A percentile compares a stretch with the other conserved stretches of the same genome.
phyloP scores from a whole-genome alignment of 2,113 vertebrate genomes.

The Albula goreensis region DNA sequence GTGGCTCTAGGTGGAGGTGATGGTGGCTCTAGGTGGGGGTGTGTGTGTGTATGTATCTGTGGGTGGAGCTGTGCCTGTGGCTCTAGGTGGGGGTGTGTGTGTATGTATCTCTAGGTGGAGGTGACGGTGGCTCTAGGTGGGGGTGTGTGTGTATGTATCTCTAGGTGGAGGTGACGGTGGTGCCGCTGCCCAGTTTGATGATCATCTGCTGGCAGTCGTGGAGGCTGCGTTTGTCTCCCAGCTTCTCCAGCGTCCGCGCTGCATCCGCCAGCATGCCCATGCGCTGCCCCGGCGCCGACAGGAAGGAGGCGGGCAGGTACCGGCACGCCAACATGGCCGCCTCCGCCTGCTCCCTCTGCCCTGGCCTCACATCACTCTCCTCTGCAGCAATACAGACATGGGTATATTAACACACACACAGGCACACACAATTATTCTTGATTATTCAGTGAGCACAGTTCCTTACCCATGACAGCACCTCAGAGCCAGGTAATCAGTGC shows the following conservation, averaged over 20 bases:
- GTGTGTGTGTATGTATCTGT: constrained; percentile 47
- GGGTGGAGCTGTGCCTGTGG: constrained; percentile 74
- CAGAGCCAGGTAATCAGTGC: too few relatives aligned
- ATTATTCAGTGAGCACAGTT: too few relatives aligned
- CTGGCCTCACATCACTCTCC: constrained; percentile 76
- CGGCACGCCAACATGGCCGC: constrained; percentile 86
- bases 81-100: too few relatives aligned
- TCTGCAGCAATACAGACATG: constrained; percentile 23
- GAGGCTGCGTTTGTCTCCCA: constrained; percentile 87
- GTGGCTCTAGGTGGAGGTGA: too few relatives aligned
- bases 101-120: too few relatives aligned
- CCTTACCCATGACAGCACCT: too few relatives aligned
- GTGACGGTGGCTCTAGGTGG: not conserved
- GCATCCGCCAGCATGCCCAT: constrained; percentile 91
- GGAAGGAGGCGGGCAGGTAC: constrained; percentile 86
- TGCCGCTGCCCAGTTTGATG: constrained; percentile 89
- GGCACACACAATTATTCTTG: not conserved
- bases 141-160: constrained; percentile 28
- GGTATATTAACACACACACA: constrained; percentile 15
- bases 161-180: constrained; percentile 88
- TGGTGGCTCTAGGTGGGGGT: constrained; percentile 1
- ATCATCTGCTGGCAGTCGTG: constrained; percentile 98
- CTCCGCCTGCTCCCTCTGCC: constrained; percentile 84
- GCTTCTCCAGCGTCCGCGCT: constrained; percentile 89
- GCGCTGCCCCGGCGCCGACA: constrained; percentile 83